Conservation (phyloP, 2,113 vertebrate genomes). For the Camelus bactrianus region DNA sequence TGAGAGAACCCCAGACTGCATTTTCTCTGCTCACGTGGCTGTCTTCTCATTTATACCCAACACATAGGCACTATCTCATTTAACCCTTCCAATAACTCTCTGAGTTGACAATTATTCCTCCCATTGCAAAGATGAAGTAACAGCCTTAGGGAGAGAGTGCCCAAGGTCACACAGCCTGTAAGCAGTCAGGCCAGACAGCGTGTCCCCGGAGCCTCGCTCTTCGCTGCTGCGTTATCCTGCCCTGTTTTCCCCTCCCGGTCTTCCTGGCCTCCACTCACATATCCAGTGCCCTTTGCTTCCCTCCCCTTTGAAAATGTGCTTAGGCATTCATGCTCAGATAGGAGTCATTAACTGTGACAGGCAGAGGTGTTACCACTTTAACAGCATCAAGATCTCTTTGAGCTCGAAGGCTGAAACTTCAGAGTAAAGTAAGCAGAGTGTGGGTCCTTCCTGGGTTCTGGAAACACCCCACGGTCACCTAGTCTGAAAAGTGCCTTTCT, state of each 20-base stretch:
- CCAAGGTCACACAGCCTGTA: not conserved
- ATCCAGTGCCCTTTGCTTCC: not conserved
- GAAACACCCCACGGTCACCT: not conserved
- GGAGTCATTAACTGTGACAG: not conserved
- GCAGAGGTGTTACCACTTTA: not conserved
- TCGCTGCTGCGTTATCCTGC: not conserved
- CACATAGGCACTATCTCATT: accelerated
- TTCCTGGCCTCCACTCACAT: not conserved
- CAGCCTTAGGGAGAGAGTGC: not conserved
- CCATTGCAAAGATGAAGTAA: not conserved
- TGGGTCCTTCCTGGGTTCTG: not conserved
- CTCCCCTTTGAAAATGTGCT: not conserved
- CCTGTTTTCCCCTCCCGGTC: not conserved
- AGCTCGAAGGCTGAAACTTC: not conserved
- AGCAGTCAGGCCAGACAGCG: not conserved
- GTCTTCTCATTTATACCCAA: not conserved
- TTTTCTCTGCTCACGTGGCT: not conserved
- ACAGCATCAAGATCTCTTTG: not conserved
- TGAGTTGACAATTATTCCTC: not conserved
- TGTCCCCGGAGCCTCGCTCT: too few species aligned
- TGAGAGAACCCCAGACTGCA: not conserved
- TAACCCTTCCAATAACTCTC: not conserved
- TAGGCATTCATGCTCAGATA: not conserved
- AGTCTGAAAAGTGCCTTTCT: not conserved
- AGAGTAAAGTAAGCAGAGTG: not conserved